Base-by-base conservation (phyloP, 30 jellyfish, hydroid and myxozoan species). In the Cassiopea xamachana region DNA sequence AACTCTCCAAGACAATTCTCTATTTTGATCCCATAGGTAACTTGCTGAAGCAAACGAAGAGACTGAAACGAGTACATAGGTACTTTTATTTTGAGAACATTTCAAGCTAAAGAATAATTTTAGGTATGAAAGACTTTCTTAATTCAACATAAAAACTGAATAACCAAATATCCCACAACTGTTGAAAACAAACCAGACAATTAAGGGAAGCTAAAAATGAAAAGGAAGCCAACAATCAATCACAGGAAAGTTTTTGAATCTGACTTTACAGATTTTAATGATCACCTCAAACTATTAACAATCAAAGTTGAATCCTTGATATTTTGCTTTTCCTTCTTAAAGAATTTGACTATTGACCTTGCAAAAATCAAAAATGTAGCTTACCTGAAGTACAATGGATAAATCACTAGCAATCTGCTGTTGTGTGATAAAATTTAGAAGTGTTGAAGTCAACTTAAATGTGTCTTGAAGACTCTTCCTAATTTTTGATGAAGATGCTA, bases 381-480 rank as follows among this genome's bases (percentile, higher is more conserved):
- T 1, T 76, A 94, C 98, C 87, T 89, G 97, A 15, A 90, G 75
- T n/a, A 79, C 76, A 8, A 89, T 73, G 43, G 90, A 80, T 77
- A 83, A 89, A 79, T 89, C 94, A 47, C 87, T 44, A 60, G 87
- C 43, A 61, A 45, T 51, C 70, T 87, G 87, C 46, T 89, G 92
- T 80, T 76, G 89, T 1, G 81, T 82, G 27, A 94, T 68, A 59
- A 94, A 90, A 75, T 64, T 87, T 16, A 77, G 77, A 72, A 94
- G 81, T 1, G 97, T 85, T 55, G 98, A 69, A 1, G 92, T 89
- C 68, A 94, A 58, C 50, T 94, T 90, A 79, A 90, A 94, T 17
- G 94, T 90, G 60, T 94, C 81, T 87, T 94, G 98, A 12, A 94
- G 94, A 71, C 87, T 78, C 61, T 80, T 80, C 82, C 94, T 87